Conservation (phyloP, 2,797 vertebrate species). For the Catostomus latipinnis region DNA sequence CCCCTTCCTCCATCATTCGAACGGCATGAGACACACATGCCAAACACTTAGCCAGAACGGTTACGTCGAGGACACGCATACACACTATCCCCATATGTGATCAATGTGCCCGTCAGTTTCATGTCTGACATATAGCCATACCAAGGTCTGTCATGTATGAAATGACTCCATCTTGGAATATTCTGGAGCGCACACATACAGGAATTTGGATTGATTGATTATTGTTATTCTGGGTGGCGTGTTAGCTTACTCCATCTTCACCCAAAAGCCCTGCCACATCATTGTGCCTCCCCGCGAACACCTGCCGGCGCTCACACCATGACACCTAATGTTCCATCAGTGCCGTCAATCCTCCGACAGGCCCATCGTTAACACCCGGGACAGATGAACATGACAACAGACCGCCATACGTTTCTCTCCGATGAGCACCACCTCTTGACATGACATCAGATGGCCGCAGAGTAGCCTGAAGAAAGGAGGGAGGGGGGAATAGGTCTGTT, state of each 20-base stretch:
- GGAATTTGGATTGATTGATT: conserved; percentile 54
- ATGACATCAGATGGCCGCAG: conserved; percentile 33
- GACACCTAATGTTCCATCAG: conserved; percentile 12
- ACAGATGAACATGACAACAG: conserved; percentile 13
- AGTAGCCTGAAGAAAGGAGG: conserved; percentile 6
- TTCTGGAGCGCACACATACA: neutral
- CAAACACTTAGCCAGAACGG: conserved; percentile 40
- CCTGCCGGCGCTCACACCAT: neutral
- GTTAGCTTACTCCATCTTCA: conserved; percentile 46
- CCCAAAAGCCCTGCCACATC: conserved; percentile 28
- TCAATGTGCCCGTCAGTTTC: conserved; percentile 52
- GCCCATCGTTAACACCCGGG: neutral
- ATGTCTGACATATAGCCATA: conserved; percentile 49
- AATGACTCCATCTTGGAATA: conserved; percentile 53
- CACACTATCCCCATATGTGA: conserved; percentile 37
- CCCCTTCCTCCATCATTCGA: conserved; percentile 59
- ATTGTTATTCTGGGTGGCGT: conserved; percentile 51
- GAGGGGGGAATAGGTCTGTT: neutral
- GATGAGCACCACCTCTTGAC: conserved; percentile 1
- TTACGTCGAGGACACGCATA: conserved; percentile 6
- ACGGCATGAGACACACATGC: conserved; percentile 40
- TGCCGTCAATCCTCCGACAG: neutral
- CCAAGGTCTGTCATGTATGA: conserved; percentile 54
- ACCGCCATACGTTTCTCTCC: neutral
- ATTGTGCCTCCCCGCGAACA: neutral